Percentiles rank a stretch among this genome's conserved stretches.
phyloP scores from a whole-genome alignment of 2,113 vertebrate genomes.

The Aegypius monachus region DNA sequence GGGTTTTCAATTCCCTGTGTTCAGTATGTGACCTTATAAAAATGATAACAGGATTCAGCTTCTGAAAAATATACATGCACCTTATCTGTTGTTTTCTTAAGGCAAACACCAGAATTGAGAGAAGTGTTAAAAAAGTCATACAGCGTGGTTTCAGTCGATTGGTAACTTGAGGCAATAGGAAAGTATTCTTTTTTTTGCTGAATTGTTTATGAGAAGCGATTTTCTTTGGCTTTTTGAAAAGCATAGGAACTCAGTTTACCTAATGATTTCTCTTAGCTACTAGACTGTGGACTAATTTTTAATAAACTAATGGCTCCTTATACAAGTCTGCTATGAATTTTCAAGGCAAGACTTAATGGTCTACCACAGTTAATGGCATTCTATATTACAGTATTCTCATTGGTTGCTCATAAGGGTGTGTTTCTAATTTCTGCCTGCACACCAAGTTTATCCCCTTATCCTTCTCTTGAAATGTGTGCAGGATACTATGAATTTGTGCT shows the following conservation, averaged over 20 bases:
- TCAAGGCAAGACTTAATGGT: not conserved
- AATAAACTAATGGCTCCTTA: not conserved
- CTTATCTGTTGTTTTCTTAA: not conserved
- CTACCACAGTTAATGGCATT: not conserved
- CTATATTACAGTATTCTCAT: not conserved
- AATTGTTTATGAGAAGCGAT: not conserved
- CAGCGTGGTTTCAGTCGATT: not conserved
- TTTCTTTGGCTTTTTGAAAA: not conserved
- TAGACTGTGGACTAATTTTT: not conserved
- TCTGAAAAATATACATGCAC: not conserved
- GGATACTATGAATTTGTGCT: not conserved
- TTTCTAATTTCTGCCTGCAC: not conserved
- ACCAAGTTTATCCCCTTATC: not conserved
- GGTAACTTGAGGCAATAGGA: not conserved
- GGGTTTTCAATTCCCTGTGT: not conserved
- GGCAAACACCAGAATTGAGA: not conserved
- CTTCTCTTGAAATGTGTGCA: not conserved
- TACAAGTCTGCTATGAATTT: not conserved
- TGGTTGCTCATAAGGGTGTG: not conserved
- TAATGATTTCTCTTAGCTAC: not conserved
- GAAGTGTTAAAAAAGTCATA: not conserved
- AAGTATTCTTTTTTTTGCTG: not conserved
- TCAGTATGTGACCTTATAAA: constrained; percentile 16
- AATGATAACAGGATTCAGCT: not conserved
- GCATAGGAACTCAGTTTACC: not conserved